phyloP scores from a whole-genome alignment of 37 sponge, comb jelly and placozoan species.

The Mnemiopsis leidyi region DNA sequence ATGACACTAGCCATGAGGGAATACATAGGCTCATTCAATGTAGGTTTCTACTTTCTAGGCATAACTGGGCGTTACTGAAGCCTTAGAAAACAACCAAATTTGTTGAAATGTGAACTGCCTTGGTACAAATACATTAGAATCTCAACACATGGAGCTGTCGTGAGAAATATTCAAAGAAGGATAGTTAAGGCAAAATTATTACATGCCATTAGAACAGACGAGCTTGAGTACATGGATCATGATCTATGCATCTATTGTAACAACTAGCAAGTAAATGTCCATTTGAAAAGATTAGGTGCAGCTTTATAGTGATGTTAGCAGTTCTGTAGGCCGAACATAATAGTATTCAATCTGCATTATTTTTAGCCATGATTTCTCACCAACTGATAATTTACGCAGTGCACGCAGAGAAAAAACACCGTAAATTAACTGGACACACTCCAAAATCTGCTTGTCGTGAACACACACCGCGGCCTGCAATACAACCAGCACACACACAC shows the following conservation, averaged over 20 bases:
- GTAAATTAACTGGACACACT: background rate
- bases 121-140: background rate
- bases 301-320: background rate
- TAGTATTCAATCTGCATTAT: background rate
- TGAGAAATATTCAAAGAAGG: background rate
- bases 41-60: background rate
- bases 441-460: background rate
- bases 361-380: background rate
- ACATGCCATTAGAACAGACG: background rate
- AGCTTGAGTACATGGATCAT: background rate
- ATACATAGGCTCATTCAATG: background rate
- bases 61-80: background rate
- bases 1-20: background rate
- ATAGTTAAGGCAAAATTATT: background rate
- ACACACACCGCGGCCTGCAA: background rate
- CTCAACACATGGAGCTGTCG: background rate
- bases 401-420: background rate
- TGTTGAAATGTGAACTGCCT: background rate
- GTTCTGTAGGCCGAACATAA: background rate
- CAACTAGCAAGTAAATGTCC: background rate
- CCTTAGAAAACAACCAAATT: background rate
- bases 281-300: background rate
- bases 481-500: background rate
- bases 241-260: background rate
- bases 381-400: background rate